Percentiles rank a stretch among this genome's conserved stretches.
Conservation (phyloP, 2,888 invertebrate genomes). For the Lithophane socia region DNA sequence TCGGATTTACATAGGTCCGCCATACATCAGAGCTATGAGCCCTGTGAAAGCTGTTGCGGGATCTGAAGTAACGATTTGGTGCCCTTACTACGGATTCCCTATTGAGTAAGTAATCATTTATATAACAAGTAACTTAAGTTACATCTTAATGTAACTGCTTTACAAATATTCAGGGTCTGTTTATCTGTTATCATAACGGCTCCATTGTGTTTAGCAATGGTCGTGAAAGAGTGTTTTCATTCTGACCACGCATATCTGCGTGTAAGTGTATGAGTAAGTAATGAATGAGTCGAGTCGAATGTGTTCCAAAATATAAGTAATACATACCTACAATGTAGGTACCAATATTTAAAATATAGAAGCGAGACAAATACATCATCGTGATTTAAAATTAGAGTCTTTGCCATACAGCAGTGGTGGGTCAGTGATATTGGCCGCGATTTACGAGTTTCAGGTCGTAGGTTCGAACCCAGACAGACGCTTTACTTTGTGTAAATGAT, state of each 20-base stretch:
- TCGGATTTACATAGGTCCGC: slow-evolving; percentile 90
- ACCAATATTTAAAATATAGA: neutral
- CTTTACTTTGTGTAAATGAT: too few species aligned
- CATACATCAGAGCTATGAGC: slow-evolving; percentile 93
- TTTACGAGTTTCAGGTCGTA: too few species aligned
- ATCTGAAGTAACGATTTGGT: slow-evolving; percentile 93
- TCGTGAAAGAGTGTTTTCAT: neutral
- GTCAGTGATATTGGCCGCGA: too few species aligned
- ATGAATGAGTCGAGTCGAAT: neutral
- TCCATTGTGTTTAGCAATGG: neutral
- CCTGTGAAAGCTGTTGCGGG: slow-evolving; percentile 95
- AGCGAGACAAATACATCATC: too few species aligned
- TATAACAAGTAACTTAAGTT: slow-evolving; percentile 10
- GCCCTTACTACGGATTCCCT: slow-evolving; percentile 97
- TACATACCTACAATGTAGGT: neutral
- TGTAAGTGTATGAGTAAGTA: too few species aligned
- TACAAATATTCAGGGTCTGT: neutral
- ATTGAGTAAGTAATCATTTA: slow-evolving; percentile 87
- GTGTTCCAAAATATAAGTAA: neutral
- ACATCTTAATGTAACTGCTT: neutral
- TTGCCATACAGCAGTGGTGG: too few species aligned
- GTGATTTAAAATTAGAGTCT: neutral
- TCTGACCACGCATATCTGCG: neutral
- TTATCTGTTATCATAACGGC: neutral
- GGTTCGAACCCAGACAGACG: too few species aligned